These are phyloP conservation scores for Megalonaias nervosa DNA, from an alignment of 1,140 invertebrate species.

Conservation along the genomic window DNA sequence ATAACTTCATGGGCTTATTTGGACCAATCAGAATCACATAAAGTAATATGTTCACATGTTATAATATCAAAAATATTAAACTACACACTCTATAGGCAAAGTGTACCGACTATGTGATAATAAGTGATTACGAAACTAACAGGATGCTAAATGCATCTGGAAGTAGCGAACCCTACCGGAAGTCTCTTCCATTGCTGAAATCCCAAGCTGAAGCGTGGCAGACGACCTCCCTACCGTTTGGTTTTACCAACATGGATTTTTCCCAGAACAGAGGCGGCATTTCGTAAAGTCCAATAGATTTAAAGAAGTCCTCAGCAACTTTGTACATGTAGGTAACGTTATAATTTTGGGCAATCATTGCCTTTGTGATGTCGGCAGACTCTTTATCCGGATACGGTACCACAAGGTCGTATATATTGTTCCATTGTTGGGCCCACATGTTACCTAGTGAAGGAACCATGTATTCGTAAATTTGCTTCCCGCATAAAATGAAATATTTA, in stretches of 20 bases:
- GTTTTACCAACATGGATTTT: conserved; percentile 74
- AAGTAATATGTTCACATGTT: no score
- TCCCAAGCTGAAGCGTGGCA: conserved; percentile 97
- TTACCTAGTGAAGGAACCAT: conserved; percentile 77
- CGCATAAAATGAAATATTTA: no score
- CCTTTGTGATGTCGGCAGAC: conserved; percentile 69
- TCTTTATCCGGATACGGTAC: conserved; percentile 43
- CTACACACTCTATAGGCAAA: no score
- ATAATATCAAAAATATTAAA: no score
- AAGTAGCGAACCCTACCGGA: conserved; percentile 72
- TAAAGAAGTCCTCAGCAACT: conserved; percentile 90
- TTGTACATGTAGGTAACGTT: conserved; percentile 80
- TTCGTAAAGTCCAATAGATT: conserved; percentile 84
- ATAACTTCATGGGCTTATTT: no score
- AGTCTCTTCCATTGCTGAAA: conserved; percentile 89
- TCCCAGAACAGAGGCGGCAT: conserved; percentile 81
- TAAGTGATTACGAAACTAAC: no score
- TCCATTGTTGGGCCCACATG: conserved; percentile 94
- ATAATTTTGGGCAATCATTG: conserved; percentile 79
- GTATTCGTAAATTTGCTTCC: background rate
- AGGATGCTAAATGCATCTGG: no score
- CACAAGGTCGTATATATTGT: conserved; percentile 71
- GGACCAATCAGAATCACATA: no score
- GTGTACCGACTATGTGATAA: no score
- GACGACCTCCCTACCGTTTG: conserved; percentile 78